phyloP scores from a whole-genome alignment of 2,113 vertebrate genomes.

The Xiphophorus maculatus region DNA sequence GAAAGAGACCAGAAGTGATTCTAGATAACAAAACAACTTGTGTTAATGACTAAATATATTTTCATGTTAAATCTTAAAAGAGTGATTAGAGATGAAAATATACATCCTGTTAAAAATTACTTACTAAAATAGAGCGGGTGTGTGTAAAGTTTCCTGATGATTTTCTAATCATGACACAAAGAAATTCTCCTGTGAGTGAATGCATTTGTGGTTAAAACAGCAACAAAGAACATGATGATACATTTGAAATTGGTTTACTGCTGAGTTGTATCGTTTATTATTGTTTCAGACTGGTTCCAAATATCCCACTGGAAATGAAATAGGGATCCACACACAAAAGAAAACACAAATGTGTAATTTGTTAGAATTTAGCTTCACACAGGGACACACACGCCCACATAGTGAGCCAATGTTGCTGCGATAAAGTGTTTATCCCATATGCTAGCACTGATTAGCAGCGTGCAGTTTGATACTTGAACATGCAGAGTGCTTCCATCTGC shows the following conservation, averaged over 20 bases:
- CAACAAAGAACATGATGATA: neutral
- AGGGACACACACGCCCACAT: too few species aligned
- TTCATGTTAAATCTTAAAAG: too few species aligned
- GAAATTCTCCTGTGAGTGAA: neutral
- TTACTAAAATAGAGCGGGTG: neutral
- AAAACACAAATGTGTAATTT: neutral
- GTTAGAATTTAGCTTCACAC: neutral
- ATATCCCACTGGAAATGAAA: neutral
- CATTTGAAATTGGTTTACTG: neutral
- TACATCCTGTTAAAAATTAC: neutral
- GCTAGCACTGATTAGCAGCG: constrained; percentile 61
- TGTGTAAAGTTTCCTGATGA: neutral
- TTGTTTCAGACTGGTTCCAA: neutral
- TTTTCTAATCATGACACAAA: neutral
- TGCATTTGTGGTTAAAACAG: neutral
- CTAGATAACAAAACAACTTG: too few species aligned
- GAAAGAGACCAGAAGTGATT: too few species aligned
- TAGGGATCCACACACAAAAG: too few species aligned
- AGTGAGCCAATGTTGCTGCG: constrained; percentile 23
- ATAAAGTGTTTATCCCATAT: constrained; percentile 52
- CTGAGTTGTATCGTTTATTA: neutral
- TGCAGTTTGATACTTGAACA: constrained; percentile 48
- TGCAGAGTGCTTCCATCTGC: constrained; percentile 67
- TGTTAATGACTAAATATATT: too few species aligned
- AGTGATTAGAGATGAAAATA: too few species aligned